A percentile compares a stretch with the other conserved stretches of the same genome.
phyloP scores from a whole-genome alignment of 1,140 invertebrate genomes.

The Polyergus mexicanus region DNA sequence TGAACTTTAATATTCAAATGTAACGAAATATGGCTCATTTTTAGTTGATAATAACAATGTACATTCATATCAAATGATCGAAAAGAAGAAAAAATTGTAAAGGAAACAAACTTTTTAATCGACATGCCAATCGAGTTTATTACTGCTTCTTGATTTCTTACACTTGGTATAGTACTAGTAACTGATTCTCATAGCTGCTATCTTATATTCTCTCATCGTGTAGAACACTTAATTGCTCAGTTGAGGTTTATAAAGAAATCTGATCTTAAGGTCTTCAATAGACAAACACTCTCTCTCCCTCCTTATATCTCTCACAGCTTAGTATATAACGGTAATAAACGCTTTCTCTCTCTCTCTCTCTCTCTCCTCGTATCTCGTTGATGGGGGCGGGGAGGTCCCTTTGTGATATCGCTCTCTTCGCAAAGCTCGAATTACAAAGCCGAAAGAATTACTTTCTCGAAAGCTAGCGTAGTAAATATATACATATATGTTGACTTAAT shows the following conservation, averaged over 20 bases:
- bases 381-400: neutral
- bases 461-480: neutral
- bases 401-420: constrained; percentile 16
- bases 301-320: neutral
- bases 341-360: constrained; percentile 23
- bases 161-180: neutral
- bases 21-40: constrained; percentile 9
- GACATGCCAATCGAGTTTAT: neutral
- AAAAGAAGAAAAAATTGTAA: neutral
- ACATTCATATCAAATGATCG: neutral
- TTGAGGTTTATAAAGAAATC: constrained; percentile 45
- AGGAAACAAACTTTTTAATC: neutral
- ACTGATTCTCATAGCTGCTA: neutral
- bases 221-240: constrained; percentile 7
- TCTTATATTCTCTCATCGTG: neutral
- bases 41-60: neutral
- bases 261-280: neutral
- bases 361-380: constrained; percentile 18
- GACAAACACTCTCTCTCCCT: neutral
- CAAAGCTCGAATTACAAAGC: constrained; percentile 53
- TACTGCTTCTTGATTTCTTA: neutral
- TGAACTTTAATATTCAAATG: neutral
- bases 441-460: constrained; percentile 46
- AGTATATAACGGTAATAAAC: constrained; percentile 39
- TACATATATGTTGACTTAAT: constrained; percentile 9